Evolutionary conservation across 2,888 invertebrate species (phyloP).

Genomic region (Theristus sp.): DNA sequence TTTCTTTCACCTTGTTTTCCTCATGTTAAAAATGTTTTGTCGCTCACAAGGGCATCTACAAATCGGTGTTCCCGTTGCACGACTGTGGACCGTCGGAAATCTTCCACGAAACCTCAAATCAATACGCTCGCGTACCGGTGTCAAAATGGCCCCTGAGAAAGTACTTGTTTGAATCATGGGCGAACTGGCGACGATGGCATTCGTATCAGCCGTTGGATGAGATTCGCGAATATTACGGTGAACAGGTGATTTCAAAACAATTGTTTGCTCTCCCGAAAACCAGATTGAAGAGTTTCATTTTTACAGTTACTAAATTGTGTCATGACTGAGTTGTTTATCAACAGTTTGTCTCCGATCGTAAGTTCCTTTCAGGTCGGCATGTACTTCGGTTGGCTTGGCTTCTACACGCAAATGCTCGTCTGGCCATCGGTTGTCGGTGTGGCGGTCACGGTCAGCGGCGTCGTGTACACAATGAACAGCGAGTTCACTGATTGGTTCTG

Average conservation of each 20-base stretch:
- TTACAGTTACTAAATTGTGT: not conserved
- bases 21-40: not conserved
- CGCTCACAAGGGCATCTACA: not conserved
- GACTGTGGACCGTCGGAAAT: not conserved
- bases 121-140: not conserved
- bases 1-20: too few relatives aligned
- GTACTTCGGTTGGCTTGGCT: slow-evolving; percentile 83
- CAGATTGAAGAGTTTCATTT: not conserved
- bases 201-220: slow-evolving; percentile 8
- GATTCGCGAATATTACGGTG: slow-evolving; percentile 9
- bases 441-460: slow-evolving; percentile 62
- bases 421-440: slow-evolving; percentile 68
- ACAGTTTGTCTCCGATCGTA: not conserved
- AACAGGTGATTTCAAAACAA: slow-evolving; percentile 39
- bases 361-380: slow-evolving; percentile 41
- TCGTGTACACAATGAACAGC: slow-evolving; percentile 40
- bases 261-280: not conserved
- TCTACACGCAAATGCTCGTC: slow-evolving; percentile 74
- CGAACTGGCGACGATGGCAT: slow-evolving; percentile 3
- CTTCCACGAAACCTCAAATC: too few relatives aligned
- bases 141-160: slow-evolving; percentile 5
- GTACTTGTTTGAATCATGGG: slow-evolving; percentile 8
- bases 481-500: not conserved
- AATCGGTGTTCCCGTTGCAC: not conserved
- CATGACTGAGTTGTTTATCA: too few relatives aligned